A percentile compares a stretch with the other conserved stretches of the same genome.
These are phyloP conservation scores for Drosophila aldrichi DNA, from an alignment of 2,888 invertebrate species.

Conservation along the genomic window DNA sequence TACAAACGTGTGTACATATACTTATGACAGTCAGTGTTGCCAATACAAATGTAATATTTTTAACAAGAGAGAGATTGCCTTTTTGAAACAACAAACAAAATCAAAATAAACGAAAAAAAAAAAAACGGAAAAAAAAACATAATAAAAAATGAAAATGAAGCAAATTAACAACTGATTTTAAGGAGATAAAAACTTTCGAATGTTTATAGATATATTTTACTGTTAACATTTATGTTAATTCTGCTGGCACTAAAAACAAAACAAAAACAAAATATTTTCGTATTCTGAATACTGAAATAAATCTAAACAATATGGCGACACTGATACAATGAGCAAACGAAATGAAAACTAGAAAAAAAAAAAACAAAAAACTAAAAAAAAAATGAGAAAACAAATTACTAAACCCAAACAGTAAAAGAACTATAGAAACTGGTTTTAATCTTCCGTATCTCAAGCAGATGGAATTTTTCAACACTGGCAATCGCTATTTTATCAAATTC, in stretches of 20 bases:
- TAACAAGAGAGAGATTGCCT: slow-evolving; percentile 47
- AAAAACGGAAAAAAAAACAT: not conserved
- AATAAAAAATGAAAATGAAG: not conserved
- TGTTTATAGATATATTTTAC: slow-evolving; percentile 34
- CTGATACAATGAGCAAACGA: slow-evolving; percentile 25
- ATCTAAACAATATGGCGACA: slow-evolving; percentile 45
- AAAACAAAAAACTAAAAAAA: not conserved
- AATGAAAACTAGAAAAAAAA: slow-evolving; percentile 1
- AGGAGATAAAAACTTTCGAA: slow-evolving; percentile 38
- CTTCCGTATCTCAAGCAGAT: slow-evolving; percentile 41
- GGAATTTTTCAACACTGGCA: slow-evolving; percentile 54
- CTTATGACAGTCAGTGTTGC: slow-evolving; percentile 44
- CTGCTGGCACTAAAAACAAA: slow-evolving; percentile 31
- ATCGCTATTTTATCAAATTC: slow-evolving; percentile 57
- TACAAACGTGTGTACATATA: slow-evolving; percentile 57
- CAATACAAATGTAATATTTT: slow-evolving; percentile 34
- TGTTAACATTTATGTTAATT: slow-evolving; percentile 34
- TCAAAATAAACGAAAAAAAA: slow-evolving; percentile 28
- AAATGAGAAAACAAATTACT: too few relatives aligned
- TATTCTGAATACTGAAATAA: slow-evolving; percentile 18
- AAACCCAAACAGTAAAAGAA: not conserved
- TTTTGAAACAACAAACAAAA: slow-evolving; percentile 34
- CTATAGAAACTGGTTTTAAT: slow-evolving; percentile 46
- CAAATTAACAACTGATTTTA: slow-evolving; percentile 45
- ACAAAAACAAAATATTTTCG: slow-evolving; percentile 13